Evolutionary conservation across 1,140 invertebrate genomes (phyloP), one percentile per base, ranked within the genome.

Genomic region (Drosophila albomicans): DNA sequence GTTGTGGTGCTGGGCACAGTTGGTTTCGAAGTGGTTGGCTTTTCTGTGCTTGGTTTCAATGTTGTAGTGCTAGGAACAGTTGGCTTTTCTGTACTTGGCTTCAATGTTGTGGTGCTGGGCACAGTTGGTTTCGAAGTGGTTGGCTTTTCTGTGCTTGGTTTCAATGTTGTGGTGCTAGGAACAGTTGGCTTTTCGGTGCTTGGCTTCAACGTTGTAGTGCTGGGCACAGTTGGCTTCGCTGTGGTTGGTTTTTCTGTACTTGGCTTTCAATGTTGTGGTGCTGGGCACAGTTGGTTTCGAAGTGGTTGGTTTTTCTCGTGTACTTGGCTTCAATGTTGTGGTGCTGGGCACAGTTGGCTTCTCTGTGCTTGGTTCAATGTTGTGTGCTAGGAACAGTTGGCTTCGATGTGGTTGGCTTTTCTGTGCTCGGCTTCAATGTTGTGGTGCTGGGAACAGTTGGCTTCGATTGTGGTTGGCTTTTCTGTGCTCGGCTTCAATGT

Each of bases 401-500:
- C 7, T 51, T 62, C 11, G 16, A 7, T 30, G 3, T 4, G 3
- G 20, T 25, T 25, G 20, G 20, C 0, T 25, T 25, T 4, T 25
- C 20, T 0, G 20, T 25, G 0, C 20, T 25, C 4, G 20, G 20
- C 0, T 25, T 25, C 3, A 25, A 25, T 0, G 70, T 73, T 1
- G 74, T 72, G 2, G 46, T 1, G 7, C 46, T 49, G 0, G 68
- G n/a, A 1, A 38, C 8, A 1, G 70, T 75, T 5, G 73, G 51
- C 16, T 54, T 38, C 0, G 4, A 0, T 0, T 3, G 41, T 57
- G 0, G 72, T 74, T 10, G 15, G 28, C 0, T 68, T 48, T 11
- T 46, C 28, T 15, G 46, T 41, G 0, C 35, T 54, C 20, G n/a
- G 30, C 8, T 46, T 67, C 0, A 48, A 35, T 0, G 73, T 38